Conservation (phyloP, 1,140 invertebrate species). For the Ceratina australensis region DNA sequence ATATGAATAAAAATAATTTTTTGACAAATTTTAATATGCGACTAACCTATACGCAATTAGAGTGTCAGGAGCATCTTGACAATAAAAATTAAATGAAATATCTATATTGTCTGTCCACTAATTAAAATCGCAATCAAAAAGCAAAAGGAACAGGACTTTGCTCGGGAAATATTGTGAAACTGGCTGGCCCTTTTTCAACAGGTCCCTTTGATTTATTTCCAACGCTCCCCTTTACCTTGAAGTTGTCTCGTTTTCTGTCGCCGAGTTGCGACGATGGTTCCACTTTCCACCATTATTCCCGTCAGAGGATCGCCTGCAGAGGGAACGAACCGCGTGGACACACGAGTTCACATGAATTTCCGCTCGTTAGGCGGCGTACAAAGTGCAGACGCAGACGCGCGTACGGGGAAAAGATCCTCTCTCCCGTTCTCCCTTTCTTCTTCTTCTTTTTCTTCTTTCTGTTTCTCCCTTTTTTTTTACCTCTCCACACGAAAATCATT, state of each 20-base stretch:
- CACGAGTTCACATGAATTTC: conserved; percentile 56
- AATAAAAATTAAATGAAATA: no score
- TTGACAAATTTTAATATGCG: no score
- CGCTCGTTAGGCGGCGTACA: conserved; percentile 55
- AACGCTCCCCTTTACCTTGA: neutral
- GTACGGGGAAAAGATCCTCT: neutral
- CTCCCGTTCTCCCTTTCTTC: neutral
- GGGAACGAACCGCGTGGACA: conserved; percentile 20
- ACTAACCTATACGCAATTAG: no score
- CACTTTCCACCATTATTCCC: conserved; percentile 12
- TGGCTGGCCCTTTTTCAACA: neutral
- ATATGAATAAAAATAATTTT: no score
- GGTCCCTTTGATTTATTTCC: conserved; percentile 13
- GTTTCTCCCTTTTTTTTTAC: neutral
- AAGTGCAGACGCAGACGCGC: conserved; percentile 40
- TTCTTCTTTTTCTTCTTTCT: neutral
- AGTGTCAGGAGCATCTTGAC: no score
- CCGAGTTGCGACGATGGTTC: neutral
- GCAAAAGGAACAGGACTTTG: neutral
- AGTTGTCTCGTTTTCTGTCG: conserved; percentile 8
- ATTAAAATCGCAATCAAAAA: neutral
- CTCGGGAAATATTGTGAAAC: neutral
- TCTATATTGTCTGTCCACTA: no score
- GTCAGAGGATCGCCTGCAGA: conserved; percentile 45
- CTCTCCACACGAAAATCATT: conserved; percentile 35